Evolutionary conservation across 2,113 vertebrate genomes (phyloP), one percentile per base, ranked within the genome.

Genomic region (Motacilla tschutschensis): DNA sequence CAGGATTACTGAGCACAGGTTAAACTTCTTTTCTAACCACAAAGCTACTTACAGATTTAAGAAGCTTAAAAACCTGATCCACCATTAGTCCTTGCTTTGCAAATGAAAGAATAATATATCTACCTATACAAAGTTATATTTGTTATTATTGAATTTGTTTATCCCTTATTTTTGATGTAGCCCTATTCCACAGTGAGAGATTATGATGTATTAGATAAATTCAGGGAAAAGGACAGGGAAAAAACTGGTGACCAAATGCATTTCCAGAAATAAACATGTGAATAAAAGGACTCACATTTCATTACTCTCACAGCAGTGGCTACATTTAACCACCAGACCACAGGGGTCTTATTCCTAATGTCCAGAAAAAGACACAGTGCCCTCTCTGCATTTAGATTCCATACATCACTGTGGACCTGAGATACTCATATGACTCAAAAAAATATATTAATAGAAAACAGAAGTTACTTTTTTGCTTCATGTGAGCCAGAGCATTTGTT

Each of bases 41-140:
- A 93, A 93, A 96, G 75, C 83, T 95, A 87, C 95, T 94, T 95
- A 94, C n/a, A 88, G 84, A 78, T 80, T 91, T 94, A 94, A 94
- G 90, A 89, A 87, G 86, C 89, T 88, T 91, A 86, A 90, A 95
- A 94, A 84, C 44, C 54, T 86, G 93, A 96, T 95, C 93, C 89
- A 86, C 75, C 77, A 70, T 94, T 91, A 96, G 85, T 88, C 87
- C 85, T 88, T 85, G 85, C 88, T 95, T 94, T 90, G 70, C 85
- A 94, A 94, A 95, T 95, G 85, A 91, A 95, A 94, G 74, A 94
- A 91, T 82, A 93, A 90, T 89, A 47, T 64, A 89, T 88, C 60
- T 80, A 79, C 90, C 62, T 90, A 57, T 76, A 86, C 12, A 75
- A 89, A 91, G 59, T 90, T 94, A 79, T 85, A 79, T 86, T 94